A percentile compares a stretch with the other conserved stretches of the same genome.
Conservation (phyloP, 2,797 vertebrate genomes). For the Rhyacichthys aspro region DNA sequence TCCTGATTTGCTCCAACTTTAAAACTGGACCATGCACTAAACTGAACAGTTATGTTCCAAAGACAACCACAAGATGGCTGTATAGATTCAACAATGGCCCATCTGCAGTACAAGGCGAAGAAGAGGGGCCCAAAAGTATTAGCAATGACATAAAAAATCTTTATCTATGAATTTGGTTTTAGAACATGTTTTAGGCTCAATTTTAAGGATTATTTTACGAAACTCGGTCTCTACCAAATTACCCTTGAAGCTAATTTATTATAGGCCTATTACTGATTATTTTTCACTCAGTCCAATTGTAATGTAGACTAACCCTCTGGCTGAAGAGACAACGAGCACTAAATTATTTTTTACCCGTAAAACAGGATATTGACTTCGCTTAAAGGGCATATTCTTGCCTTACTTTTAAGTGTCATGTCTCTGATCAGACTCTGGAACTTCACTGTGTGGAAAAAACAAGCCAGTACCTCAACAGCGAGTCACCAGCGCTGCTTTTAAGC, state of each 20-base stretch:
- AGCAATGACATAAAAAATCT: no score
- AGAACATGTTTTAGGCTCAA: neutral
- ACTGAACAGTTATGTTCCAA: conserved; percentile 4
- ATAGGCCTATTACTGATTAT: conserved; percentile 15
- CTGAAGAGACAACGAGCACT: conserved; percentile 42
- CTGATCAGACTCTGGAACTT: conserved; percentile 30
- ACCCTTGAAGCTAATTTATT: conserved; percentile 13
- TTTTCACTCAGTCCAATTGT: conserved; percentile 11
- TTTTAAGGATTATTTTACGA: no score
- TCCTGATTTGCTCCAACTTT: conserved; percentile 3
- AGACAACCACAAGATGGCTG: conserved; percentile 67
- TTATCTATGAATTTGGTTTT: neutral
- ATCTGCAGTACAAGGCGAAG: neutral
- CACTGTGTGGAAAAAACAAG: conserved; percentile 43
- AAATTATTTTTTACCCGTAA: conserved; percentile 13
- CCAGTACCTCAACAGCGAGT: conserved; percentile 27
- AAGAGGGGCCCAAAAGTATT: neutral
- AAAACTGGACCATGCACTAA: neutral
- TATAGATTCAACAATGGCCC: conserved; percentile 10
- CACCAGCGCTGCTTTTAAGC: conserved; percentile 19
- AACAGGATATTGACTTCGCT: conserved; percentile 27
- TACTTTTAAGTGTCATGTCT: conserved; percentile 28
- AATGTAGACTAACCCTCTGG: conserved; percentile 25
- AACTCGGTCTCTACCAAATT: neutral
- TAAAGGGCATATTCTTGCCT: conserved; percentile 14